These are phyloP conservation scores for Candoia aspera DNA, from an alignment of 2,113 vertebrate genomes.

Conservation along the genomic window DNA sequence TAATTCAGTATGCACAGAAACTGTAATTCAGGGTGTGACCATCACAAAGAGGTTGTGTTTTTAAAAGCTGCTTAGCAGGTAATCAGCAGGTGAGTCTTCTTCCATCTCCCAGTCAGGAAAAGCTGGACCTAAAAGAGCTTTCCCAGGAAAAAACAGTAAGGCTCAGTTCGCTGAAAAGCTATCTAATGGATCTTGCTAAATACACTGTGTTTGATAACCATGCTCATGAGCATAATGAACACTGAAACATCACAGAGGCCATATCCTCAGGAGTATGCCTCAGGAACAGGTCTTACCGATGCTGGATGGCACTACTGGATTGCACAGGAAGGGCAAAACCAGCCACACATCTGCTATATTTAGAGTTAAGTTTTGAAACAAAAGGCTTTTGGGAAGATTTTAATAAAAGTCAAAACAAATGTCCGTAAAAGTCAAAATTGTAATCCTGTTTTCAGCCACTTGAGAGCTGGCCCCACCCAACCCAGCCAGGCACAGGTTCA, in stretches of 20 bases:
- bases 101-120: background rate
- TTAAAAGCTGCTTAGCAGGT: background rate
- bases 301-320: background rate
- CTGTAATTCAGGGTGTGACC: background rate
- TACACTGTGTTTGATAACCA: background rate
- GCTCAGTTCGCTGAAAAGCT: background rate
- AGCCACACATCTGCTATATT: background rate
- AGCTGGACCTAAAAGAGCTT: background rate
- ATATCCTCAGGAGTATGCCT: background rate
- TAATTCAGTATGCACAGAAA: background rate
- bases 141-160: background rate
- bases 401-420: background rate
- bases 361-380: background rate
- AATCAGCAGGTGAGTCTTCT: background rate
- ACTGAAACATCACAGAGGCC: background rate
- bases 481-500: background rate
- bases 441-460: background rate
- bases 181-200: background rate
- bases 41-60: background rate
- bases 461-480: background rate
- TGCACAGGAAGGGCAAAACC: background rate
- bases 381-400: background rate
- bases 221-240: background rate
- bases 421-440: background rate
- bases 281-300: background rate